Base-by-base conservation (phyloP, 2,113 vertebrate genomes). In the Clarias gariepinus region DNA sequence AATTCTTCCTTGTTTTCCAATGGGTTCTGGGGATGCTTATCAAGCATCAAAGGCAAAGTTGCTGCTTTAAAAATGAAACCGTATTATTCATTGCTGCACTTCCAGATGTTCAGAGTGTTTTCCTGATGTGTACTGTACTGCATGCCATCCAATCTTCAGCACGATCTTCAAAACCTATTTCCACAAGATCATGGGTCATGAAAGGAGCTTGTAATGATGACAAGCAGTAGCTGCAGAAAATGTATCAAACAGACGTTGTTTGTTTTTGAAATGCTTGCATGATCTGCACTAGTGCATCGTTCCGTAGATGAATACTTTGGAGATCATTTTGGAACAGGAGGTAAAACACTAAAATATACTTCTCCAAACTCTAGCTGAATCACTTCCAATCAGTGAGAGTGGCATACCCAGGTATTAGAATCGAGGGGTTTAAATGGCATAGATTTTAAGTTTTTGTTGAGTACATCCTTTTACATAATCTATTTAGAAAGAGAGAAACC, bases 1-100 rank as follows among this genome's bases (percentile, higher is more conserved):
- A 55, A 68, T 85, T 87, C 80, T 10, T 68, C 77, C 28, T 87
- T 10, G 66, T 82, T 82, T 87, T 79, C 63, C 63, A 64, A 21
- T 19, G 82, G 53, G 36, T 58, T 63, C 12, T 53, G 60, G 78
- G 30, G 61, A 77, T 66, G 81, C 78, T 88, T 80, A 68, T 88
- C 58, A 63, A 63, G 55, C 52, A 10, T 19, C 3, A 58, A 9
- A 23, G 52, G 60, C 33, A 33, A 82, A 83, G 9, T 83, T 71
- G 69, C 55, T 18, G 52, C 63, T 33, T 71, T 58, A 47, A 52
- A 81, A 71, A 60, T 82, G 33, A 61, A 81, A 73, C 84, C 25
- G 12, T n/a, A 58, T 30, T 83, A 63, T 47, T 55, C 57, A 13
- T n/a, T 52, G 61, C 55, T 71, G 79, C 18, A 57, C 53, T 55